Conservation (phyloP, 2,888 invertebrate species). For the Heliconius sara region DNA sequence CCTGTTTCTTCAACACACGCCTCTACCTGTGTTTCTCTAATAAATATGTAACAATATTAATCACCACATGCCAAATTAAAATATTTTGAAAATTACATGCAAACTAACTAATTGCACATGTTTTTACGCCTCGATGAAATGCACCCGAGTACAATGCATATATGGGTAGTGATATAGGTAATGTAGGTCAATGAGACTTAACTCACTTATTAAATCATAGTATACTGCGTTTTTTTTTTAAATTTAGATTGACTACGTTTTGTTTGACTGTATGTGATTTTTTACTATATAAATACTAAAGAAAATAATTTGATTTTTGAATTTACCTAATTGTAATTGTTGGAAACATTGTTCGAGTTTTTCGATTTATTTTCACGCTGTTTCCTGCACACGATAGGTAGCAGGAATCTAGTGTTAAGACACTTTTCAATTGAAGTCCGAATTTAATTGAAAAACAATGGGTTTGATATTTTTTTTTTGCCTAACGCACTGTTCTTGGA, state of each 20-base stretch:
- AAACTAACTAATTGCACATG: constrained; percentile 13
- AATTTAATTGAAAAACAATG: too few relatives aligned
- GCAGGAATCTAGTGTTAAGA: too few relatives aligned
- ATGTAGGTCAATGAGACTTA: constrained; percentile 28
- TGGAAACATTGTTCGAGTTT: not conserved
- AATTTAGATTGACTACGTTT: constrained; percentile 3
- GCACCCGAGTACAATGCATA: constrained; percentile 24
- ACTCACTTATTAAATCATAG: constrained; percentile 18
- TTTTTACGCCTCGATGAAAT: constrained; percentile 16
- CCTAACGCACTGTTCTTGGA: too few relatives aligned
- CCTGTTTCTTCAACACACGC: too few relatives aligned
- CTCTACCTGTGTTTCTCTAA: too few relatives aligned
- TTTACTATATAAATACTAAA: not conserved
- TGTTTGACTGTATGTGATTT: not conserved
- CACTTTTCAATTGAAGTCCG: too few relatives aligned
- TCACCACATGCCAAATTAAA: not conserved
- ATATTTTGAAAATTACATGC: constrained; percentile 13
- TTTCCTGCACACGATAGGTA: too few relatives aligned
- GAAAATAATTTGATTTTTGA: not conserved
- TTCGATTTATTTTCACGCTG: too few relatives aligned
- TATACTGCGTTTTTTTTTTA: constrained; percentile 4
- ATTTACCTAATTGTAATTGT: not conserved
- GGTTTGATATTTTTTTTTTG: too few relatives aligned
- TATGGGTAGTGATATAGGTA: constrained; percentile 24
- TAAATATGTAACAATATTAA: not conserved